These are phyloP conservation scores for Dicentrarchus labrax DNA, from an alignment of 2,113 vertebrate genomes.

Conservation along the genomic window DNA sequence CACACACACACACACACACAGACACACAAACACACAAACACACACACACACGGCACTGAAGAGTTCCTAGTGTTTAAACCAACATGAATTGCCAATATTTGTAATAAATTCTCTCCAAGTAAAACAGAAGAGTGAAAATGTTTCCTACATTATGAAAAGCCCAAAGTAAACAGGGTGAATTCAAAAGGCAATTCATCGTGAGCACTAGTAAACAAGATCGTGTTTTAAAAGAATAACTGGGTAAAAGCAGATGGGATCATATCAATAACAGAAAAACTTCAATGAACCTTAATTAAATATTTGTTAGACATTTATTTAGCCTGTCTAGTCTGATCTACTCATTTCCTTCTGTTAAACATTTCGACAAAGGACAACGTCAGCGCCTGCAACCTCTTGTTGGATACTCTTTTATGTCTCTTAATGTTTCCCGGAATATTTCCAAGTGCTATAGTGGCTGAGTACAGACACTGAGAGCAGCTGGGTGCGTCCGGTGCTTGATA, in stretches of 20 bases:
- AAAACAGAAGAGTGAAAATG: background rate
- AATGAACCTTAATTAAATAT: background rate
- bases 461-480: background rate
- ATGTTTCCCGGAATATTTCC: background rate
- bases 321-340: background rate
- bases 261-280: background rate
- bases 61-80: background rate
- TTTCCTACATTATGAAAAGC: background rate
- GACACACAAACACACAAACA: background rate
- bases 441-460: background rate
- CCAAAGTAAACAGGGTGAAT: background rate
- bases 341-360: background rate
- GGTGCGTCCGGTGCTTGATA: conserved; percentile 4
- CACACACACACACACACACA: background rate
- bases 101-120: background rate
- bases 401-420: background rate
- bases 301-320: background rate
- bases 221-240: background rate
- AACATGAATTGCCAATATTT: background rate
- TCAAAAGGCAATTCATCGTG: background rate
- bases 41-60: background rate
- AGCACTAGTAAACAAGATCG: background rate
- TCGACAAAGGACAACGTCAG: background rate
- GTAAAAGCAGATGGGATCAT: background rate
- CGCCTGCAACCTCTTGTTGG: background rate